Conservation (phyloP, 2,888 invertebrate genomes). For the Phyllotreta striolata region DNA sequence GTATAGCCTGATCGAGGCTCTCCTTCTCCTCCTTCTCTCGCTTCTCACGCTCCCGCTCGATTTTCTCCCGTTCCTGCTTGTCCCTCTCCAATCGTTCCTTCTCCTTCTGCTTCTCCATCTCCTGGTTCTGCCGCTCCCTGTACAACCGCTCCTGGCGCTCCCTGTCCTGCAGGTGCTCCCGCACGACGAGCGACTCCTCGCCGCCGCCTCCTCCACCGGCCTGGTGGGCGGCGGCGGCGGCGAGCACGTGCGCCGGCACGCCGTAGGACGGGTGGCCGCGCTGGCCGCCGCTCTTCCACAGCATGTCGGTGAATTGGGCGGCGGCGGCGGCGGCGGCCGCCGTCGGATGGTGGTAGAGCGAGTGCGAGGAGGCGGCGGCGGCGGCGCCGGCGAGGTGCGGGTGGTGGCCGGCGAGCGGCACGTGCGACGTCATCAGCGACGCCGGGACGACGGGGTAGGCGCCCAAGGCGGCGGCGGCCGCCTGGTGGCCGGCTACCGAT, state of each 20-base stretch:
- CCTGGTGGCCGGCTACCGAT: conserved; percentile 45
- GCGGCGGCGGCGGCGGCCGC: conserved; percentile 55
- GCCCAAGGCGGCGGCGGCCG: conserved; percentile 48
- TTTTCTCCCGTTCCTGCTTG: conserved; percentile 60
- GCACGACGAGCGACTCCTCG: conserved; percentile 64
- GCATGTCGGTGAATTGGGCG: conserved; percentile 62
- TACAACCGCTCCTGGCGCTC: conserved; percentile 72
- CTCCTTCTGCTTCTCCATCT: conserved; percentile 67
- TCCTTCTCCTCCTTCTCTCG: conserved; percentile 63
- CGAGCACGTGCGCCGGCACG: conserved; percentile 40
- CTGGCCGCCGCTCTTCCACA: conserved; percentile 64
- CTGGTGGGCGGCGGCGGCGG: conserved; percentile 33
- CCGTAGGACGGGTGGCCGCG: conserved; percentile 33
- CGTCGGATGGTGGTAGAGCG: conserved; percentile 49
- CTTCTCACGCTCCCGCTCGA: conserved; percentile 57
- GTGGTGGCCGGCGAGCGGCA: conserved; percentile 53
- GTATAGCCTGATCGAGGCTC: conserved; percentile 75
- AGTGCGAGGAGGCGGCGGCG: conserved; percentile 47
- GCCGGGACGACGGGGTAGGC: conserved; percentile 52
- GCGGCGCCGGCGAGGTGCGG: conserved; percentile 53
- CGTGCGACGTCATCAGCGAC: conserved; percentile 54
- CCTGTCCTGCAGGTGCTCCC: conserved; percentile 67
- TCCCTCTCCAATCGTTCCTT: too few species aligned
- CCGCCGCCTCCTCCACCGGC: conserved; percentile 51
- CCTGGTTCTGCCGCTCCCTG: conserved; percentile 72